A percentile compares a stretch with the other conserved stretches of the same genome.
Conservation (phyloP, 2,888 invertebrate genomes). For the Leptopilina myrica region DNA sequence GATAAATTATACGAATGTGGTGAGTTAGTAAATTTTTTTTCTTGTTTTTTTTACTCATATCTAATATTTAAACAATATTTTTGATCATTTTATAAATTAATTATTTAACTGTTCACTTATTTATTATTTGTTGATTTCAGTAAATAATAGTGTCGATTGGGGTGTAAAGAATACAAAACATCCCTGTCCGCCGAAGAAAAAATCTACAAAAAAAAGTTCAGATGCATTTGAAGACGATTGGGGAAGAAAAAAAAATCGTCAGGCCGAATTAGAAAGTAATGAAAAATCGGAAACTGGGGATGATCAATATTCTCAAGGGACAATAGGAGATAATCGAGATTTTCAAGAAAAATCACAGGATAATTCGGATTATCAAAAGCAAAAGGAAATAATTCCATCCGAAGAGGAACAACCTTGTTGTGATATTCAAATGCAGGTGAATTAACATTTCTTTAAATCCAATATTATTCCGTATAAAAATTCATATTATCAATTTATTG, state of each 20-base stretch:
- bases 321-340: neutral
- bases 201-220: neutral
- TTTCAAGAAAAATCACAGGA: neutral
- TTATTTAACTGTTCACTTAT: too few species aligned
- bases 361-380: neutral
- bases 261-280: neutral
- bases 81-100: neutral
- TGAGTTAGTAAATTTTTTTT: neutral
- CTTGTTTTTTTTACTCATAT: neutral
- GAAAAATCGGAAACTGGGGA: neutral
- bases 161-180: conserved; percentile 8
- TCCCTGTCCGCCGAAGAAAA: conserved; percentile 17
- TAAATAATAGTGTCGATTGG: conserved; percentile 23
- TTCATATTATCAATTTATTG: neutral
- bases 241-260: neutral
- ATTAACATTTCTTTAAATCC: neutral
- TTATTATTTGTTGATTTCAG: neutral
- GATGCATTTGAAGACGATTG: neutral
- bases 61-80: neutral
- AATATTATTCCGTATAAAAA: too few species aligned
- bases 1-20: conserved; percentile 29
- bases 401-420: conserved; percentile 13
- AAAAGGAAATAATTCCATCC: neutral
- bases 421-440: conserved; percentile 26
- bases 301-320: neutral